These are phyloP conservation scores for Chloromyia formosa DNA, from an alignment of 2,888 invertebrate species.

Conservation along the genomic window DNA sequence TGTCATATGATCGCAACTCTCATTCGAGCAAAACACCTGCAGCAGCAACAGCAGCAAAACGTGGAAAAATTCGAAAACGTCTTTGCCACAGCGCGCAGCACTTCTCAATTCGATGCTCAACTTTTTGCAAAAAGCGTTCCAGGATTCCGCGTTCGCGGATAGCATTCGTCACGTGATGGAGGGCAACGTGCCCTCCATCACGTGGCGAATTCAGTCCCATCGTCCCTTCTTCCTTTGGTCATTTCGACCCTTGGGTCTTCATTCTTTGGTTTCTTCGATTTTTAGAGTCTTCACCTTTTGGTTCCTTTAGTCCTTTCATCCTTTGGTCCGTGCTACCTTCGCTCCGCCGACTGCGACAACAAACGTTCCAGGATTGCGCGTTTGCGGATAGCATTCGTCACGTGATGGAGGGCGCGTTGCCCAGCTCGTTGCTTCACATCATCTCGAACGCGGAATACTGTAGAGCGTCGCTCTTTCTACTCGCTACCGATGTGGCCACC, in stretches of 20 bases:
- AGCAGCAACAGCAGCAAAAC: conserved; percentile 46
- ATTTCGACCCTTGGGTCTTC: too few species aligned
- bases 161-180: too few species aligned
- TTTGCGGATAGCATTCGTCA: conserved; percentile 84
- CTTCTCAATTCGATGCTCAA: conserved; percentile 88
- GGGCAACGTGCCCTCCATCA: conserved; percentile 87
- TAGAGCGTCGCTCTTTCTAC: conserved; percentile 82
- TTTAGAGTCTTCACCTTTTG: too few species aligned
- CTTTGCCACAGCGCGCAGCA: conserved; percentile 84
- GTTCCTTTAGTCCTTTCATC: too few species aligned
- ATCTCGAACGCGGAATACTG: conserved; percentile 91
- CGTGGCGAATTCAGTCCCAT: too few species aligned
- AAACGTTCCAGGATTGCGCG: conserved; percentile 80
- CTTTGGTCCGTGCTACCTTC: too few species aligned
- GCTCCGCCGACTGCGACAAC: too few species aligned
- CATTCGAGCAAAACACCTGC: conserved; percentile 48
- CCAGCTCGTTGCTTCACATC: conserved; percentile 80
- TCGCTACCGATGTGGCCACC: conserved; percentile 86
- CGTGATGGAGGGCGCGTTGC: conserved; percentile 86
- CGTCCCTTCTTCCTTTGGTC: too few species aligned
- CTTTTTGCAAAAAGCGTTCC: conserved; percentile 86
- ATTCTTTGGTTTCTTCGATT: too few species aligned
- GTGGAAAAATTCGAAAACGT: conserved; percentile 56
- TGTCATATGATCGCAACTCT: conserved; percentile 43
- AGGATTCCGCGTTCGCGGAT: conserved; percentile 80